A percentile compares a stretch with the other conserved stretches of the same genome.
Conservation (phyloP, 2,113 vertebrate genomes). For the Triplophysa tibetana region DNA sequence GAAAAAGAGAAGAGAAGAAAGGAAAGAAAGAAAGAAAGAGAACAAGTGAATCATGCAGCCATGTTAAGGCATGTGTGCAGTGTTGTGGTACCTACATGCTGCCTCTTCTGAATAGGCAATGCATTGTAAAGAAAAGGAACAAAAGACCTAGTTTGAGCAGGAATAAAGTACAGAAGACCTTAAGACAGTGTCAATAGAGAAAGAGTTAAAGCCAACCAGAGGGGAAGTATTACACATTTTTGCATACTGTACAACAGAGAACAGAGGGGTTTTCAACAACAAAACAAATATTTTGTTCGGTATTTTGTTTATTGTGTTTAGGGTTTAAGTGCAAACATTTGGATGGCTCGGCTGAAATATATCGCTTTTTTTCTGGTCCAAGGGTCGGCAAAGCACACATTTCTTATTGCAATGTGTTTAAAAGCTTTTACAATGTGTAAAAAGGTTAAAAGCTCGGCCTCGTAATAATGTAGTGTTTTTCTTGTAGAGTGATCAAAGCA, state of each 20-base stretch:
- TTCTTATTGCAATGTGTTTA: not conserved
- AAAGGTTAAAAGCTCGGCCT: not conserved
- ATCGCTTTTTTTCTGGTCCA: not conserved
- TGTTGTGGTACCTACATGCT: slow-evolving; percentile 70
- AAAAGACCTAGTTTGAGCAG: slow-evolving; percentile 73
- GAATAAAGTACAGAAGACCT: slow-evolving; percentile 63
- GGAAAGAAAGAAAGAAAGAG: slow-evolving; percentile 50
- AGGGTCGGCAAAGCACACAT: not conserved
- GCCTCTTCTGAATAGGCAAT: slow-evolving; percentile 69
- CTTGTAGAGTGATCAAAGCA: not conserved
- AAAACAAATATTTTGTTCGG: not conserved
- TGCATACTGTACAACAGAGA: slow-evolving; percentile 43
- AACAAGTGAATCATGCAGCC: slow-evolving; percentile 72
- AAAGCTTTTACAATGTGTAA: too few relatives aligned
- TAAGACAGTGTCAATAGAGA: slow-evolving; percentile 59
- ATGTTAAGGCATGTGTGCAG: slow-evolving; percentile 52
- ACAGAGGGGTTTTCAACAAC: not conserved
- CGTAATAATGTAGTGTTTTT: not conserved
- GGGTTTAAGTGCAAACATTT: not conserved
- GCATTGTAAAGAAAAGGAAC: slow-evolving; percentile 70
- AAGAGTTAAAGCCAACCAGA: slow-evolving; percentile 59
- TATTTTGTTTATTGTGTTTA: not conserved
- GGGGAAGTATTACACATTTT: slow-evolving; percentile 58
- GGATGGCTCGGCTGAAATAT: not conserved
- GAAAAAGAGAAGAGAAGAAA: slow-evolving; percentile 19